Evolutionary conservation across 1,140 invertebrate genomes (phyloP).

Genomic region (Rhopalosiphum maidis): DNA sequence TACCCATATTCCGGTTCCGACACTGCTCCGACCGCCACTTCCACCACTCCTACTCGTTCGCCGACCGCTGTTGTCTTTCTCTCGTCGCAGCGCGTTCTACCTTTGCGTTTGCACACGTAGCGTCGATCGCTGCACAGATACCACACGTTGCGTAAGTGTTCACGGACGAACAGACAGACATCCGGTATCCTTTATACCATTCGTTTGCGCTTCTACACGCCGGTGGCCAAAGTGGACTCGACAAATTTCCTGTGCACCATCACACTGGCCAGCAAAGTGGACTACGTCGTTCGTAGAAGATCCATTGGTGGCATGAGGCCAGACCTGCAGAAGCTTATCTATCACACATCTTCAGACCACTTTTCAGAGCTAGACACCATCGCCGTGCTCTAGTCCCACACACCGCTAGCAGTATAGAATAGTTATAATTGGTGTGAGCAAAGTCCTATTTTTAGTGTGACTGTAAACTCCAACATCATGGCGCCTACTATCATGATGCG

Average conservation of each 20-base stretch:
- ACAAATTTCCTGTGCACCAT: constrained; percentile 33
- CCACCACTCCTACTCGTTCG: neutral
- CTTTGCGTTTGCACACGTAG: neutral
- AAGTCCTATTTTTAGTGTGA: neutral
- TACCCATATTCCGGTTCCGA: neutral
- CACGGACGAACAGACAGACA: neutral
- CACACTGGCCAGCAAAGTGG: constrained; percentile 56
- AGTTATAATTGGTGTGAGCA: neutral
- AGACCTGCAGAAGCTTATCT: constrained; percentile 61
- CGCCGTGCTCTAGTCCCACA: constrained; percentile 40
- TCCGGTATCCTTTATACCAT: neutral
- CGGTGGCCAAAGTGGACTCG: constrained; percentile 49
- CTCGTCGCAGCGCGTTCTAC: neutral
- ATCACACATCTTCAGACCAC: constrained; percentile 62
- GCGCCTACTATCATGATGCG: constrained; percentile 46
- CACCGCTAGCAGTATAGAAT: constrained; percentile 41
- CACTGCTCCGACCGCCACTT: neutral
- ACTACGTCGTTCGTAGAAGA: constrained; percentile 52
- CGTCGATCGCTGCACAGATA: neutral
- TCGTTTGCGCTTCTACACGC: neutral
- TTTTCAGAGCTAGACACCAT: constrained; percentile 61
- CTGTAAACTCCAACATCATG: neutral
- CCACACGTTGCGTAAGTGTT: neutral
- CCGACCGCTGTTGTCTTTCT: neutral
- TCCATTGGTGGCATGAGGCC: constrained; percentile 61